Evolutionary conservation across 2,113 vertebrate species (phyloP).

Genomic region (Rhabdomys dilectus): DNA sequence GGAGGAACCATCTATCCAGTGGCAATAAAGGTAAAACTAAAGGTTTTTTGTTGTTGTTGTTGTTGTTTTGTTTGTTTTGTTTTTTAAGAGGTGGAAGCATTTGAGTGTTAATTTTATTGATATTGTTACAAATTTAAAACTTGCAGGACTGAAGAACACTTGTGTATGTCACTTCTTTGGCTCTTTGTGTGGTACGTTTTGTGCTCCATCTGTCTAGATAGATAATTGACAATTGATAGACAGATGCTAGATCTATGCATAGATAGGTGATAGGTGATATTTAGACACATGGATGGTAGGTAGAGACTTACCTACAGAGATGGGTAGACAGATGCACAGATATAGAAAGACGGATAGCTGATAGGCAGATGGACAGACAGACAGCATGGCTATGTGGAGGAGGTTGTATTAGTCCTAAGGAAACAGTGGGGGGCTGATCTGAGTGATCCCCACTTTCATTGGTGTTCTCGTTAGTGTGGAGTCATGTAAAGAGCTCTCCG

Average conservation of each 20-base stretch:
- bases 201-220: not conserved
- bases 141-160: not conserved
- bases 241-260: not conserved
- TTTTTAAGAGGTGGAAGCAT: not conserved
- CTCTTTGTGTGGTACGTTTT: not conserved
- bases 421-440: not conserved
- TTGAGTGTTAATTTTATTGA: not conserved
- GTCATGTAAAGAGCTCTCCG: not conserved
- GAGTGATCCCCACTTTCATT: not conserved
- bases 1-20: conserved; percentile 96
- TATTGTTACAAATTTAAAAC: not conserved
- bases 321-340: not conserved
- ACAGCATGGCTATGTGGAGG: too few species aligned
- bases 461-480: not conserved
- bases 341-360: not conserved
- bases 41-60: too few species aligned
- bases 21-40: conserved; percentile 94
- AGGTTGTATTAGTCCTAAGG: not conserved
- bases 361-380: not conserved
- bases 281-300: not conserved
- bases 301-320: not conserved
- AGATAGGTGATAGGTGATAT: not conserved
- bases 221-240: not conserved
- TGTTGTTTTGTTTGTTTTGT: too few species aligned
- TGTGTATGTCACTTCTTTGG: not conserved